Base-by-base conservation (phyloP, 2,797 vertebrate species). In the Galaxias olidus region DNA sequence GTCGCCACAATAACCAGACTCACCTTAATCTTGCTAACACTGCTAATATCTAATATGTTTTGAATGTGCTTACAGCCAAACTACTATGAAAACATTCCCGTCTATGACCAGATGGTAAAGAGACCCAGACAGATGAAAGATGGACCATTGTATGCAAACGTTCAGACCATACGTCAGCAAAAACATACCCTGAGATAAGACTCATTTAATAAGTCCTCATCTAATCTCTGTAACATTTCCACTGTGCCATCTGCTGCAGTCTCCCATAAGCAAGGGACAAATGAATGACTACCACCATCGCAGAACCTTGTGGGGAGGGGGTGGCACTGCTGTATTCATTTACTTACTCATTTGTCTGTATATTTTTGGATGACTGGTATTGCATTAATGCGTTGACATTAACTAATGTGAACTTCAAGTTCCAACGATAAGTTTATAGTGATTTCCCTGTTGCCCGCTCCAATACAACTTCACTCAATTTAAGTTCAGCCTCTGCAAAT, bases 71-170 rank as follows among this genome's bases (percentile, higher is more conserved):
- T 56, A 20, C 43, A 63, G 58, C 82, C 71, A 9, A 90, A 89
- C 84, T 14, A 70, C 73, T 90, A 90, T 60, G 87, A 84, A 63
- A 91, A 89, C 74, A 30, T 86, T 45, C 42, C 66, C 1, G 12
- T 79, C 69, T 79, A 65, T 72, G 83, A 81, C 71, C 75, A 69
- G 72, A 76, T 54, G 43, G 65, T 68, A 69, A 89, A 84, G 74
- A 83, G 63, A 20, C 64, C 83, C 71, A 82, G 60, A 53, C 72
- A 66, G 65, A 76, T 61, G 19, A 79, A 42, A 68, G 45, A 76
- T 10, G 77, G 61, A 18, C 88, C 90, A 0, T 60, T 92, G 51
- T 93, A 93, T 12, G 82, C 65, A 75, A 93, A 93, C 86, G 56
- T 90, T 3, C 84, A 63, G 7, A 69, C 72, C 1, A 47, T 65